Evolutionary conservation across 2,888 invertebrate genomes (phyloP), one percentile per base, ranked within the genome.

Genomic region (Biston stratarius): DNA sequence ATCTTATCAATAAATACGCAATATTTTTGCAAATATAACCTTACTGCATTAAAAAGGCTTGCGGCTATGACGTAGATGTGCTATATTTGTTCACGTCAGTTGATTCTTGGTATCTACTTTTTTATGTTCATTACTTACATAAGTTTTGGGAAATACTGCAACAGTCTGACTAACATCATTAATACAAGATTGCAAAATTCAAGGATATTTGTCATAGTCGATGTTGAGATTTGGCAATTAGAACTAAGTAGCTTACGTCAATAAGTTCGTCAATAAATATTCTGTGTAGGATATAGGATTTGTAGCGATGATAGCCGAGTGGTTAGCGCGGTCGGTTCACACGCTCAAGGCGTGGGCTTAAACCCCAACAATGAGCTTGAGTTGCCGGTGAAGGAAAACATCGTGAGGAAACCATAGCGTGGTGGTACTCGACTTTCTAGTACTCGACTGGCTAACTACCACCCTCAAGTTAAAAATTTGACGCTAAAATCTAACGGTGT

Each of bases 61-160:
- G 68, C 70, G 78, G 77, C 33, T 15, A 24, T 68, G 63, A 68
- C 63, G 67, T 64, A 77, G 76, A 75, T 75, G 77, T 79, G 70
- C 77, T 64, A 69, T 74, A 75, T 63, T 64, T 58, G 73, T 76
- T 78, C 74, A 75, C 75, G 78, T 78, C 80, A 77, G 49, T 53
- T 12, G 40, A 14, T 62, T 74, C 57, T 60, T 61, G 51, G 66
- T 71, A 63, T 62, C 53, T 44, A 51, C 34, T 52, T 36, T 58
- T 53, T 58, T 56, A 57, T 56, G 45, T 61, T 61, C 7, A 66
- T 57, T 58, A 69, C 34, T 57, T 60, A 61, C 48, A 64, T 64
- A 51, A 61, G 61, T 65, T 63, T 68, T 59, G n/a, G 14, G 55
- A 64, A 61, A 61, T 57, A 42, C 40, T 33, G 56, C 40, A 33